Base-by-base conservation (phyloP, 2,113 vertebrate genomes). In the Vombatus ursinus region DNA sequence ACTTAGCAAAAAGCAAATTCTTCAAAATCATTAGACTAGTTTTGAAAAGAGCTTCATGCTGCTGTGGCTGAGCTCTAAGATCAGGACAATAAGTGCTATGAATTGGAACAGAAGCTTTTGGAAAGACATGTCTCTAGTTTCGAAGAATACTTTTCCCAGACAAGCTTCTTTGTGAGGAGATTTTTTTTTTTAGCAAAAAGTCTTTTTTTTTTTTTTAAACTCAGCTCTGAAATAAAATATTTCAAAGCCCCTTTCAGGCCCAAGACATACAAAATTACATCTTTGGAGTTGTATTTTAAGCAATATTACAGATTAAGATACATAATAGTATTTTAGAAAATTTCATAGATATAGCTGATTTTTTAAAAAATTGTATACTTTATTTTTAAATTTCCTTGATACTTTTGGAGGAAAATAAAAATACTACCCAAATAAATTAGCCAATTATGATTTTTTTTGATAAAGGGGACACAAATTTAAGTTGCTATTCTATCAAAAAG, bases 231-330 rank as follows among this genome's bases (percentile, higher is more conserved):
- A 95, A 97, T 96, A 91, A 97, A 97, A 96, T 96, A 94, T 97
- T 98, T 98, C 97, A 97, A 98, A 97, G 96, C 94, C 90, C 5
- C 94, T 97, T 98, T 97, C 94, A 97, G 97, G 91, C 94, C 96
- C n/a, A 91, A 93, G 53, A 95, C 97, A 93, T 96, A 91, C 97
- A 95, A 97, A 97, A 98, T 96, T 97, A 96, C 93, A 97, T 50
- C 48, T 97, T 97, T 94, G 91, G 95, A 93, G 93, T 91, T 95
- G 92, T 0, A 92, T 94, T 92, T 97, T 93, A 92, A 93, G 57
- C 53, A 89, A 53, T 50, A 61, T 31, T 47, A 89, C 50, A 92
- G 77, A 94, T 90, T 96, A 94, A 97, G 91, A 95, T 28, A 51
- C 14, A 90, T n/a, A 57, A 53, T 1, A 49, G 92, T 89, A 89